Evolutionary conservation across 2,113 vertebrate species (phyloP).

Genomic region (Eidolon helvum): DNA sequence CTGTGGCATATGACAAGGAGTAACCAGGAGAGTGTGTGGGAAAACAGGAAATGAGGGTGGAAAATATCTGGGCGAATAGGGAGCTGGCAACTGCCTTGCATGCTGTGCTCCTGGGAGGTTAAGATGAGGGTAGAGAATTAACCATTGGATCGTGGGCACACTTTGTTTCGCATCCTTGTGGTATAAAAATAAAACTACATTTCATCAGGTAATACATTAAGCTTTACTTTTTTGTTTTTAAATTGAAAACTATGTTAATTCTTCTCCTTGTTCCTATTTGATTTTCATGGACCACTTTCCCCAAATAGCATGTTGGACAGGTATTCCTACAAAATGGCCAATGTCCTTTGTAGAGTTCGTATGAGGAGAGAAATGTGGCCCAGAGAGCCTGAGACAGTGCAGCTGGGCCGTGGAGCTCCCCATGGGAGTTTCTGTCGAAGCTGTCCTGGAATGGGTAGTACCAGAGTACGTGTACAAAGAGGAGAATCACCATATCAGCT

Average conservation of each 20-base stretch:
- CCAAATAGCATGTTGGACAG: background rate
- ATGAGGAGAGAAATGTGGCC: background rate
- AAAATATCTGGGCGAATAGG: background rate
- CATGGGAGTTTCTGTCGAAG: background rate
- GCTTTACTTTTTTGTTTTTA: background rate
- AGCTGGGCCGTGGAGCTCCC: background rate
- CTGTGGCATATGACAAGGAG: background rate
- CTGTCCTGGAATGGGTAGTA: background rate
- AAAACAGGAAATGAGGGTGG: background rate
- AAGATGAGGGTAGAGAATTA: background rate
- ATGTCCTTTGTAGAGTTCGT: background rate
- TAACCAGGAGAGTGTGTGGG: background rate
- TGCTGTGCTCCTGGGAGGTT: background rate
- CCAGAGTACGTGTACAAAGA: background rate
- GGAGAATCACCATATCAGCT: background rate
- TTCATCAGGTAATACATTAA: background rate
- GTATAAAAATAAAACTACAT: background rate
- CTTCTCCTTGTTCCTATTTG: background rate
- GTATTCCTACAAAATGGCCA: background rate
- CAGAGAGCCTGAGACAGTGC: background rate
- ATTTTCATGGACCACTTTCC: background rate
- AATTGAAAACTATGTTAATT: background rate
- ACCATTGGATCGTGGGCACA: background rate
- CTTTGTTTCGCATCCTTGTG: background rate
- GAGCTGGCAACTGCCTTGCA: too few relatives aligned